phyloP scores from a whole-genome alignment of 1,140 invertebrate genomes.

The Lepidurus packardi region DNA sequence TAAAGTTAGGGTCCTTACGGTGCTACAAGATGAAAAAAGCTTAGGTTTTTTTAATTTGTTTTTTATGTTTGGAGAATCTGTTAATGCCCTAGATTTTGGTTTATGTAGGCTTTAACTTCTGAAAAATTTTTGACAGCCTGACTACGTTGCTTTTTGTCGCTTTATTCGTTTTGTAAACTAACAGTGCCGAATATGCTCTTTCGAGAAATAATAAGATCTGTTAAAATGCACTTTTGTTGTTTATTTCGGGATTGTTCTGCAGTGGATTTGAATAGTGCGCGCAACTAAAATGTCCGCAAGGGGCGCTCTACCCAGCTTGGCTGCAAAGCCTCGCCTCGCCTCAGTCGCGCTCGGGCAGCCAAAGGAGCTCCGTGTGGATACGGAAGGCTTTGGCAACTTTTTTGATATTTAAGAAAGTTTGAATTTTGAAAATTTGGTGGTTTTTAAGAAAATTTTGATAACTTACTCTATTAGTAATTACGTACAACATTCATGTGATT shows the following conservation, averaged over 20 bases:
- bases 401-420: too few species aligned
- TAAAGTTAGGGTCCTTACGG: slow-evolving; percentile 1
- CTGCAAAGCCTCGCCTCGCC: too few species aligned
- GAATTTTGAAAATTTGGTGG: too few species aligned
- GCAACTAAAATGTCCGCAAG: too few species aligned
- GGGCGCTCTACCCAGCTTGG: too few species aligned
- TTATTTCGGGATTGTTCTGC: not conserved
- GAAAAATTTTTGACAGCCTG: not conserved
- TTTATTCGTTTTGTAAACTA: not conserved
- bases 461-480: too few species aligned
- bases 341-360: too few species aligned
- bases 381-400: too few species aligned
- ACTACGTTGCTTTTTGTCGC: not conserved
- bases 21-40: not conserved
- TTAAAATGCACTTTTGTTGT: not conserved
- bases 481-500: too few species aligned
- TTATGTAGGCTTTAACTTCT: slow-evolving; percentile 9
- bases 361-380: too few species aligned
- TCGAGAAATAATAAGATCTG: slow-evolving; percentile 12
- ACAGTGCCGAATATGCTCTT: slow-evolving; percentile 7
- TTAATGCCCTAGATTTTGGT: not conserved
- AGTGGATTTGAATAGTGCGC: too few species aligned
- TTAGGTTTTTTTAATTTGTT: not conserved
- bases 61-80: not conserved
- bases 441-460: too few species aligned